A percentile compares a stretch with the other conserved stretches of the same genome.
Evolutionary conservation across 2,113 vertebrate genomes (phyloP).

Genomic region (Leptodactylus fuscus): DNA sequence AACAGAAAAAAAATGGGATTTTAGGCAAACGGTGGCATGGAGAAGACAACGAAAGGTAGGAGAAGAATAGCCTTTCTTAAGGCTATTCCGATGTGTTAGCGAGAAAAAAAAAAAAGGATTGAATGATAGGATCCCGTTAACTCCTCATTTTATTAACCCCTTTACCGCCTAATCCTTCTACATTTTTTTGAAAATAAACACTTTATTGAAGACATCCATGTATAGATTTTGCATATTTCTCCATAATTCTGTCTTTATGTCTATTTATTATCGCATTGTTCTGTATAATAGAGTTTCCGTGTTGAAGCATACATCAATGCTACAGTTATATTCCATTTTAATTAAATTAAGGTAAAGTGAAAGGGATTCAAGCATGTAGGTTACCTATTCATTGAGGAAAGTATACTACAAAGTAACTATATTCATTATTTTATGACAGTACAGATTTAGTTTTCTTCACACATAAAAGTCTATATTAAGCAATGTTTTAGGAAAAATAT

Average conservation of each 20-base stretch:
- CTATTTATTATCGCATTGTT: neutral
- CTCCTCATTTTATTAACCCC: no score
- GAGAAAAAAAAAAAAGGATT: no score
- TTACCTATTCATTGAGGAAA: conserved; percentile 39
- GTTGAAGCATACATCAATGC: conserved; percentile 13
- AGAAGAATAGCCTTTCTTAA: no score
- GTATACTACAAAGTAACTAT: neutral
- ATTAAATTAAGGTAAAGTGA: conserved; percentile 37
- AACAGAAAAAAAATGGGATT: no score
- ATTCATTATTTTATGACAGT: neutral
- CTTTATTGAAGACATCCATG: neutral
- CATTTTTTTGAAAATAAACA: neutral
- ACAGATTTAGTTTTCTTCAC: conserved; percentile 5
- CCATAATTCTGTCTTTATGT: conserved; percentile 26
- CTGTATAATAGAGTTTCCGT: conserved; percentile 18
- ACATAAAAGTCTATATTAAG: neutral
- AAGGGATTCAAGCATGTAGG: conserved; percentile 41
- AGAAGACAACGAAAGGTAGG: no score
- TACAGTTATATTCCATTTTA: conserved; percentile 30
- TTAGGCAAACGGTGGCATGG: no score
- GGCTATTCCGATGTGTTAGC: no score
- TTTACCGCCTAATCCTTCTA: no score
- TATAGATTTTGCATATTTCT: neutral
- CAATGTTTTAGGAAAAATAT: neutral
- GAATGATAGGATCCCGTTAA: no score